Evolutionary conservation across 2,797 vertebrate genomes (phyloP).

Genomic region (Notamacropus eugenii): DNA sequence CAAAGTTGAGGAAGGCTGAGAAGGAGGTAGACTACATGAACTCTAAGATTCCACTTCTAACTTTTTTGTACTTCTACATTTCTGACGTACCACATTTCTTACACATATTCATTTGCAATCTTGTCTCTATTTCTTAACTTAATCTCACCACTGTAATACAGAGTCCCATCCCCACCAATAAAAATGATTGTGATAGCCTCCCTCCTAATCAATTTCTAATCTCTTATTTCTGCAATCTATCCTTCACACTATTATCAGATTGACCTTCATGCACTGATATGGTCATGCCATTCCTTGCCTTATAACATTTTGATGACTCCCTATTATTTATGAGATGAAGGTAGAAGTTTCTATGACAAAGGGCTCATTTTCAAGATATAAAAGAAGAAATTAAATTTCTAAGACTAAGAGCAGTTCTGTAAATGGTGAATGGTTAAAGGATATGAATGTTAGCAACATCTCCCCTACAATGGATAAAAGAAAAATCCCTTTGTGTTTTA

Average conservation of each 20-base stretch:
- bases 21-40: neutral
- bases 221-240: neutral
- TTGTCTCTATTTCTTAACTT: neutral
- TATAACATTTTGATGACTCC: neutral
- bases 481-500: neutral
- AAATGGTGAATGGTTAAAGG: neutral
- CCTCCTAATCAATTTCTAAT: neutral
- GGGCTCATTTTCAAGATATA: neutral
- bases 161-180: neutral
- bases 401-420: neutral
- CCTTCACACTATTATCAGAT: neutral
- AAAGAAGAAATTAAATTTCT: neutral
- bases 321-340: neutral
- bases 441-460: neutral
- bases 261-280: neutral
- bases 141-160: neutral
- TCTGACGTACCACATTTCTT: neutral
- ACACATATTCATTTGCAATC: neutral
- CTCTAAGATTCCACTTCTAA: neutral
- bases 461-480: neutral
- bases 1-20: neutral
- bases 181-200: neutral
- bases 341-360: neutral
- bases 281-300: neutral
- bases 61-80: neutral